phyloP scores from a whole-genome alignment of 2,113 vertebrate genomes.

The Pristiophorus japonicus region DNA sequence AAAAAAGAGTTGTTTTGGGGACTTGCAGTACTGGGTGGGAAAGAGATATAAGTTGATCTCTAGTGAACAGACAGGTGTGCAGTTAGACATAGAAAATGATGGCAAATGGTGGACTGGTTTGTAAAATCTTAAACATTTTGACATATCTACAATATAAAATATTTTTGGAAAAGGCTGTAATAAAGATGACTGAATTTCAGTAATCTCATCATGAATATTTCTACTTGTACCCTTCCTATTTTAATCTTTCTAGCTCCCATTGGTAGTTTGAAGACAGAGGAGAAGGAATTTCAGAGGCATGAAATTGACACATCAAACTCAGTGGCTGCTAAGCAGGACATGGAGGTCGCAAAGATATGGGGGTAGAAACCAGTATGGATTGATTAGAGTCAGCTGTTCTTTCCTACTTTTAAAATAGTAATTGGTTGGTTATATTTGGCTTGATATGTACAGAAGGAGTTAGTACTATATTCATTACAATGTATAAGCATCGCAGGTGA shows the following conservation, averaged over 20 bases:
- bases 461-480: not conserved
- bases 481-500: slow-evolving; percentile 3
- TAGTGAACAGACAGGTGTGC: not conserved
- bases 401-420: not conserved
- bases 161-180: not conserved
- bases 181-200: not conserved
- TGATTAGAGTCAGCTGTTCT: not conserved
- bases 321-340: not conserved
- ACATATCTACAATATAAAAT: not conserved
- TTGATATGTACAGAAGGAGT: not conserved
- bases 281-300: not conserved
- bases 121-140: not conserved
- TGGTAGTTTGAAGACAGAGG: not conserved
- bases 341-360: not conserved
- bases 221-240: not conserved
- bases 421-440: not conserved
- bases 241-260: not conserved
- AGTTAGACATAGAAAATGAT: not conserved
- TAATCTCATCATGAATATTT: not conserved
- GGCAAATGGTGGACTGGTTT: not conserved
- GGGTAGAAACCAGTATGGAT: not conserved
- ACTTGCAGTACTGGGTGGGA: not conserved
- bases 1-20: not conserved
- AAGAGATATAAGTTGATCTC: not conserved
- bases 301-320: not conserved